Base-by-base conservation (phyloP, 2,113 vertebrate species). In the Siniperca knerii region DNA sequence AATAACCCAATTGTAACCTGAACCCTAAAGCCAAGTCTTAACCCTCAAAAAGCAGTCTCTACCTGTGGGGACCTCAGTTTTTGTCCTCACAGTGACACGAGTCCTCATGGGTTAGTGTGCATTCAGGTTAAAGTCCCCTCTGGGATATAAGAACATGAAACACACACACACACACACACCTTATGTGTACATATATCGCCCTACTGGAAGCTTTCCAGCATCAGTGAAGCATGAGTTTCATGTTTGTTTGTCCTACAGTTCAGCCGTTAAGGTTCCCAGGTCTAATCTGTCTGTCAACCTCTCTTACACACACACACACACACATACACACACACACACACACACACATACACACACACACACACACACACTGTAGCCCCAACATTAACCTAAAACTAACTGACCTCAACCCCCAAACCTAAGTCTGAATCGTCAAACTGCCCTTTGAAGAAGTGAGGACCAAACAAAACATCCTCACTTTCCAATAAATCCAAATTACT, bases 191-290 rank as follows among this genome's bases (percentile, higher is more conserved):
- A 25, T 23, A 3, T 48, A 48, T 48, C 15, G 13, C 12, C 13
- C 46, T 48, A 48, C 4, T 46, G 42, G 65, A 69, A 66, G 25
- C 61, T 73, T 66, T 67, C 44, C n/a, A 75, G 69, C 10, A 2
- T 40, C 12, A 3, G 1, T 29, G 68, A 57, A 16, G 37, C 57
- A 5, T 25, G 44, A 78, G 25, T 23, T 55, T 6, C 21, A 21
- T 67, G 68, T 75, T 70, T 87, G 62, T 77, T 76, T 54, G 33
- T 77, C 50, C 35, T 44, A 13, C 50, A 40, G 50, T 77, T 77
- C 23, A 42, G 16, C 52, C 50, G 42, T 55, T 21, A 67, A 8
- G 6, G 35, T 55, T 42, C 23, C 20, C 61, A 62, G 8, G 2
- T 57, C 18, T 44, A 6, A 57, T 60, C 42, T 35, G 29, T 29